These are phyloP conservation scores for Cyclopterus lumpus DNA, from an alignment of 2,797 vertebrate genomes.

Conservation along the genomic window DNA sequence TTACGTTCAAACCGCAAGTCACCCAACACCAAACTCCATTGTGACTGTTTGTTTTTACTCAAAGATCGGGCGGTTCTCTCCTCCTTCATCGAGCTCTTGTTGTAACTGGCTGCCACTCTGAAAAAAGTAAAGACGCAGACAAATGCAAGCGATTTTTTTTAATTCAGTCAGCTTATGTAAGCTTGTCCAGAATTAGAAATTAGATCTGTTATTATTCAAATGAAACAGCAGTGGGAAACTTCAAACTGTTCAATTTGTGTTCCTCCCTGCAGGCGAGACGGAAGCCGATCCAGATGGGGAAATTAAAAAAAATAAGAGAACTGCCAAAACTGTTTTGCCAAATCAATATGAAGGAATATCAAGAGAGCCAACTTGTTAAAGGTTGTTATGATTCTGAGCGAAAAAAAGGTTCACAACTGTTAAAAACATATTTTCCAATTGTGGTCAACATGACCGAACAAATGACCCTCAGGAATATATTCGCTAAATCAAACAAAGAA, in stretches of 20 bases:
- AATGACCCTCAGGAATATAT: constrained; percentile 7
- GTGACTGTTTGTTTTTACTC: constrained; percentile 43
- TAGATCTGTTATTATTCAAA: constrained; percentile 73
- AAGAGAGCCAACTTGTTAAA: constrained; percentile 31
- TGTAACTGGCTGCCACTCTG: constrained; percentile 66
- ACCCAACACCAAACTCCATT: constrained; percentile 35
- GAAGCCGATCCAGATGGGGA: constrained; percentile 45
- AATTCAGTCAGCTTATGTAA: constrained; percentile 49
- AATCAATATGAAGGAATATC: constrained; percentile 44
- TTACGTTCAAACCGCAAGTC: constrained; percentile 40
- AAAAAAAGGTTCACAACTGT: constrained; percentile 25
- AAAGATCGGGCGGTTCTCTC: constrained; percentile 39
- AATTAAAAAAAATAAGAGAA: not conserved
- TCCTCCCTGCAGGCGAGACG: constrained; percentile 57
- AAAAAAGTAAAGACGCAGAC: constrained; percentile 58
- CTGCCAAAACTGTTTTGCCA: constrained; percentile 24
- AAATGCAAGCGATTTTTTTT: constrained; percentile 71
- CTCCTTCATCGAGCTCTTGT: constrained; percentile 64
- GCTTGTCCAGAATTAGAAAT: constrained; percentile 66
- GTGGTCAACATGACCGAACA: constrained; percentile 23
- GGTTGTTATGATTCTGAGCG: constrained; percentile 23
- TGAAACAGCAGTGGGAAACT: constrained; percentile 68
- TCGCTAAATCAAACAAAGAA: constrained; percentile 32
- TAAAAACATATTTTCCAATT: constrained; percentile 39
- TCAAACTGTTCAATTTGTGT: constrained; percentile 54